Evolutionary conservation across 2,888 invertebrate species (phyloP), one percentile per base, ranked within the genome.

Genomic region (Beris morrisii): DNA sequence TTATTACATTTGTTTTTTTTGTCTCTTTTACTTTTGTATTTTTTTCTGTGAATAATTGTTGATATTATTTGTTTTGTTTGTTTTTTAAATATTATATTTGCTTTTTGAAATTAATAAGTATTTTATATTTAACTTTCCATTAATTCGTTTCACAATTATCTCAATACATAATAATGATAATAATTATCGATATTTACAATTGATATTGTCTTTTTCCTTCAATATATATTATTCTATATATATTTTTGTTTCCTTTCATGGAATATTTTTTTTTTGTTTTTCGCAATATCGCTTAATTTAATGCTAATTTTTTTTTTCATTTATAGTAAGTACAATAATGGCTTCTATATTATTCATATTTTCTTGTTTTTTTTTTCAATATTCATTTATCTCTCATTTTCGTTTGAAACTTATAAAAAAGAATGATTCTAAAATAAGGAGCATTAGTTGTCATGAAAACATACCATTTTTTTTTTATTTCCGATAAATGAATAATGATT

Each of bases 81-180:
- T 59, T 65, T 50, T 55, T 59, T 70, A 63, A 64, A 50, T 69
- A 59, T 52, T 61, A 69, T 69, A 64, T 69, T 65, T 68, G 11
- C 55, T 55, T 67, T 67, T 79, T 79, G 81, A 81, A 78, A 80
- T 83, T 83, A 83, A 72, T 70, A 75, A 70, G 73, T 71, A 74
- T 68, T 73, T 69, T 66, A 55, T 44, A 64, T 67, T 55, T 66
- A 61, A 38, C 53, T 65, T 53, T 45, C 30, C 63, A 46, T 58
- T 28, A 50, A 22, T 56, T 32, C 12, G 28, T 57, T 15, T 50
- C 22, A 13, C 50, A 56, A 22, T 22, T 38, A 32, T 38, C 56
- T 22, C 22, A 22, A 22, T 22, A 22, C 22, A 22, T 22, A 22
- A 22, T 22, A 55, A 22, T 56, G 28, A 70, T 71, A 69, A 67